Percentiles rank a stretch among this genome's conserved stretches.
Conservation (phyloP, 2,888 invertebrate species). For the Pristionchus exspectatus region DNA sequence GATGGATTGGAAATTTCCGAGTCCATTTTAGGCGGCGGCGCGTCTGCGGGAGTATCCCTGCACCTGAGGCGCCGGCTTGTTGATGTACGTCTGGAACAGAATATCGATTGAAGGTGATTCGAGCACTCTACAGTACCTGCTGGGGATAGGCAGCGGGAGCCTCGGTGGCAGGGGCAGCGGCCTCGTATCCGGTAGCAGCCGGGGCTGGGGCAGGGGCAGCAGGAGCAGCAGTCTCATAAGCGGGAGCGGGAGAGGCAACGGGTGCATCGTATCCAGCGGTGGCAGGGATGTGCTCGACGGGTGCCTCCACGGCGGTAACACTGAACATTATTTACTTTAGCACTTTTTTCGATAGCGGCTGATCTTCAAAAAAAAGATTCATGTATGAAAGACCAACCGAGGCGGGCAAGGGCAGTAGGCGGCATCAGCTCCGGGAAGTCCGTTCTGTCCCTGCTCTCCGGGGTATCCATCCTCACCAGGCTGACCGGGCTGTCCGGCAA, state of each 20-base stretch:
- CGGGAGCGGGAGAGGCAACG: not conserved
- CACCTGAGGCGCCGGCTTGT: conserved; percentile 21
- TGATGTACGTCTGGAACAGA: conserved; percentile 36
- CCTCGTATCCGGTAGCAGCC: conserved; percentile 29
- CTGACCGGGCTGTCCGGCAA: conserved; percentile 60
- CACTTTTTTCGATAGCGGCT: not conserved
- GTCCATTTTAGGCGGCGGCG: conserved; percentile 2
- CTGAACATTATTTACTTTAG: not conserved
- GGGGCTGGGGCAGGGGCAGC: conserved; percentile 6
- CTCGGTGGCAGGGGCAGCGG: conserved; percentile 10
- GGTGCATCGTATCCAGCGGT: conserved; percentile 6
- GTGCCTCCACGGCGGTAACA: conserved; percentile 1
- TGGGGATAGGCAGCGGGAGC: conserved; percentile 1
- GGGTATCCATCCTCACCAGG: conserved; percentile 60
- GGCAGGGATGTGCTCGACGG: conserved; percentile 5
- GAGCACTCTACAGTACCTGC: not conserved
- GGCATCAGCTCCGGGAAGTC: conserved; percentile 61
- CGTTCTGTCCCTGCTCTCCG: conserved; percentile 63
- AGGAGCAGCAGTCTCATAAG: not conserved
- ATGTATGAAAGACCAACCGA: conserved; percentile 6
- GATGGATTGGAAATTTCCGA: not conserved
- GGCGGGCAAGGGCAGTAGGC: conserved; percentile 63
- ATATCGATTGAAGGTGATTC: not conserved
- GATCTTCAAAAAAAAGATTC: too few species aligned
- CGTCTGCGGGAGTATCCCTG: conserved; percentile 47